Evolutionary conservation across 2,888 invertebrate genomes (phyloP), one percentile per base, ranked within the genome.

Genomic region (Ferrisia virgata): DNA sequence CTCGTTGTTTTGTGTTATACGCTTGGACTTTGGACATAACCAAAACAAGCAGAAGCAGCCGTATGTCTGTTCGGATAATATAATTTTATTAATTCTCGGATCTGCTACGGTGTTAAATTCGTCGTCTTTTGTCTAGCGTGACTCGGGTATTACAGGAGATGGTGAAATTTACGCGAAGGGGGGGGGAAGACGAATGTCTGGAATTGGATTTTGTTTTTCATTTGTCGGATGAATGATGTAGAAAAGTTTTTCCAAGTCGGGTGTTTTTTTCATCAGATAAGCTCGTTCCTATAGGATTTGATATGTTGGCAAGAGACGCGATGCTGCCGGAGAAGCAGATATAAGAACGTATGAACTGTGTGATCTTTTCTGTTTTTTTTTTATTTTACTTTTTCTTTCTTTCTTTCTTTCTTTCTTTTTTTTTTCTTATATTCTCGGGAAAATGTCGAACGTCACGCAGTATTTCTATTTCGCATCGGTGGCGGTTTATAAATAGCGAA

Each of bases 401-500:
- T 64, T 64, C 13, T 28, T 64, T 64, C 28, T 31, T 64, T 53
- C 22, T 0, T 53, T 53, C 22, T 64, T 28, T 3, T 25, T 28
- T 64, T 64, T 25, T 28, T 64, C 28, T 64, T 31, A 28, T 25
- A 25, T 25, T 11, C 64, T 64, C 3, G 64, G 1, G 64, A 64
- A 64, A 64, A 64, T 64, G 64, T 64, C 64, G 64, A 64, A 64
- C 64, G 64, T 64, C 64, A 64, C 64, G 64, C 28, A 64, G 64
- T 64, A 64, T 64, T 64, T 64, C 28, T 64, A 64, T 64, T 64
- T 64, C 64, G 64, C 64, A 64, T 64, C 64, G 31, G 64, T 64
- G 64, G 64, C 64, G 64, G 64, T 64, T 64, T 28, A 64, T 64
- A 64, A 64, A 64, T 64, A 64, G 64, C 64, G 64, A 64, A 64